Evolutionary conservation across 2,888 invertebrate genomes (phyloP), one percentile per base, ranked within the genome.

Genomic region (Euphydryas editha): DNA sequence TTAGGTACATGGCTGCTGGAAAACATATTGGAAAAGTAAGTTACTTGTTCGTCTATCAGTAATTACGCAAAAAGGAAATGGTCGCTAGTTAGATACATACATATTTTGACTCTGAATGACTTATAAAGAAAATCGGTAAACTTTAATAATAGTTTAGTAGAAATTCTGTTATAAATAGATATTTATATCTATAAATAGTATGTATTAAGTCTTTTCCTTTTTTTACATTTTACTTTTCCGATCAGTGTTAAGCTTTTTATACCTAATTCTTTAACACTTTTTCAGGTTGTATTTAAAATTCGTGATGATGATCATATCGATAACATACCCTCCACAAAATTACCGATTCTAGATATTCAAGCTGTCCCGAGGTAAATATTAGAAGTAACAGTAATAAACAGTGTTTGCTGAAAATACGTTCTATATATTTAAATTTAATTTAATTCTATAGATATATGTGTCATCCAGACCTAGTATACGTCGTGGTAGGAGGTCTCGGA

Each of bases 401-500:
- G 36, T 36, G 6, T 2, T 39, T 39, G 0, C 11, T 11, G 39
- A 11, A 39, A 39, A 4, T 39, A 2, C 15, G 15, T 39, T 15
- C 6, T 11, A 0, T 39, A 15, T 11, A 39, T 15, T 15, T 15
- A 1, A 39, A 39, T 39, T 8, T 7, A 10, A 17, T 17, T 17
- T 46, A 46, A 0, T 21, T 13, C 3, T 49, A 10, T 21, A 94
- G 94, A 73, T 94, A 93, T 76, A 90, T 86, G 65, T 88, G 96
- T 89, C 75, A 84, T n/a, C 81, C 85, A 20, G 81, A 93, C 1
- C 70, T 74, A 76, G 91, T 78, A 69, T 93, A 96, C 87, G 78
- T 96, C 0, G 93, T 96, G 6, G 92, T 95, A 1, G 96, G 97
- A 11, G 98, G 98, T 54, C 93, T 99, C 0, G 99, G 99, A 51